Evolutionary conservation across 2,797 vertebrate species (phyloP).

Genomic region (Sebastes diaconus): DNA sequence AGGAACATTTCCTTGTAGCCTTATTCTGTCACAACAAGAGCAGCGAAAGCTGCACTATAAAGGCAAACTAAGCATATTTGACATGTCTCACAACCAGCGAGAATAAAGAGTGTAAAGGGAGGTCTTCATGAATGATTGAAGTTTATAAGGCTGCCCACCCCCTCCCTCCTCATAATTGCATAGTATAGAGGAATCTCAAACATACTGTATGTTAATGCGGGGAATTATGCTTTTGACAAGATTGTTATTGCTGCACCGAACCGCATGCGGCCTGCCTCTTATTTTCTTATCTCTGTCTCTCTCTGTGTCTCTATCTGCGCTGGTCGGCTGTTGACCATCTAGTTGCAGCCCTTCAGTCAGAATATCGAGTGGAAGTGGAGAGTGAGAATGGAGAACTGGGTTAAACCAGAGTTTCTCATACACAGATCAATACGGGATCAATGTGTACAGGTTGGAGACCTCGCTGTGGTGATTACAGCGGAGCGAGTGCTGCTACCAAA

Average conservation of each 20-base stretch:
- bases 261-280: not conserved
- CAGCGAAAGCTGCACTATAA: conserved; percentile 64
- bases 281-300: not conserved
- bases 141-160: conserved; percentile 18
- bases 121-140: conserved; percentile 65
- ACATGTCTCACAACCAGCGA: conserved; percentile 66
- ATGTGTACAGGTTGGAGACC: conserved; percentile 77
- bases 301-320: conserved; percentile 36
- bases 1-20: conserved; percentile 76
- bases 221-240: conserved; percentile 10
- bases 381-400: conserved; percentile 58
- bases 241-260: conserved; percentile 5
- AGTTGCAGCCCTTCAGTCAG: conserved; percentile 49
- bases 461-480: conserved; percentile 72
- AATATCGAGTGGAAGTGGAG: conserved; percentile 65
- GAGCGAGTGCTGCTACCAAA: conserved; percentile 39
- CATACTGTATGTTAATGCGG: not conserved
- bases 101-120: conserved; percentile 63
- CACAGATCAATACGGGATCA: conserved; percentile 76
- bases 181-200: conserved; percentile 23
- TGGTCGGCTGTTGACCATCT: conserved; percentile 40
- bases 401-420: conserved; percentile 76
- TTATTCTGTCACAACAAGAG: conserved; percentile 83
- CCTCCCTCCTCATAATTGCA: conserved; percentile 15
- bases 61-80: conserved; percentile 74